These are phyloP conservation scores for Ormyrus nitidulus DNA, from an alignment of 2,888 invertebrate species.

Conservation along the genomic window DNA sequence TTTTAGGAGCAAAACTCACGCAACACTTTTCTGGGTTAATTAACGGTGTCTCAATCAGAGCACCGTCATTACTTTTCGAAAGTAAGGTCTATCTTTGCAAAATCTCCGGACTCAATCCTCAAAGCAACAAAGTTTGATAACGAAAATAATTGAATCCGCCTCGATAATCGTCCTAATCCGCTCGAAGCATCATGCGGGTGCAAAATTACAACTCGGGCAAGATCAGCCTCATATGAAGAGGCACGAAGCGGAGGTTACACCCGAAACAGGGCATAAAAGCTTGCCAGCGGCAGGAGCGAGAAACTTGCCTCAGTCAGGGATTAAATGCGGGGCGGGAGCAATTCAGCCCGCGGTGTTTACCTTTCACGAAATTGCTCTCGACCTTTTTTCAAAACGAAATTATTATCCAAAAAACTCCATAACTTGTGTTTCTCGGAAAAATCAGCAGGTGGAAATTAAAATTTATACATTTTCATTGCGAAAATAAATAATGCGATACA, in stretches of 20 bases:
- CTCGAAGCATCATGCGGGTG: not conserved
- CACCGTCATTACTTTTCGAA: not conserved
- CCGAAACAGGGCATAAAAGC: not conserved
- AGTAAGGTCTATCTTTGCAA: too few relatives aligned
- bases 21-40: not conserved
- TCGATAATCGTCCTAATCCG: conserved; percentile 28
- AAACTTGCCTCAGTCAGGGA: not conserved
- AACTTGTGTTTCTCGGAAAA: not conserved
- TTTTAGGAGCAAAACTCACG: not conserved
- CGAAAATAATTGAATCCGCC: conserved; percentile 26
- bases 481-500: not conserved
- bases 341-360: not conserved
- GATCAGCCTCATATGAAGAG: conserved; percentile 11
- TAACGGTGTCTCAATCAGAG: not conserved
- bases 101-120: not conserved
- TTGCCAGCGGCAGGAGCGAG: not conserved
- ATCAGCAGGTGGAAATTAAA: not conserved
- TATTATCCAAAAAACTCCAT: not conserved
- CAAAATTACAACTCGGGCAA: conserved; percentile 33
- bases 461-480: not conserved
- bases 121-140: not conserved
- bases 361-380: conserved; percentile 5
- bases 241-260: not conserved
- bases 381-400: not conserved
- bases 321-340: not conserved